Evolutionary conservation across 1,140 invertebrate species (phyloP).

Genomic region (Heliconius himera): DNA sequence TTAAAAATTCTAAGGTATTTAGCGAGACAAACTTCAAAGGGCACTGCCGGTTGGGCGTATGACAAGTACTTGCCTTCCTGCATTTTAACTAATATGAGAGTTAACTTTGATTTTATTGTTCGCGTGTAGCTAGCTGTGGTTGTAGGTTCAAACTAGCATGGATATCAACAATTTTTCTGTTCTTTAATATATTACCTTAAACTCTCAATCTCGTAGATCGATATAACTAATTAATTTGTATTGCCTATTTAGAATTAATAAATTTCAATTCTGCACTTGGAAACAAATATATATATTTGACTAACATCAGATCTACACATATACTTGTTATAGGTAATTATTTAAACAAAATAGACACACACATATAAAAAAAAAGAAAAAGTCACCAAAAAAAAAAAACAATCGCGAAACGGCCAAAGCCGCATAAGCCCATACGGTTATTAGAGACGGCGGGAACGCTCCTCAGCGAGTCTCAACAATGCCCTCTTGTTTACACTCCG

Average conservation of each 20-base stretch:
- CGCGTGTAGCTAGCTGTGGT: neutral
- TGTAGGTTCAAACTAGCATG: neutral
- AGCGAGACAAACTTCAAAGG: slow-evolving; percentile 13
- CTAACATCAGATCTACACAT: no score
- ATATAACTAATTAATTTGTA: no score
- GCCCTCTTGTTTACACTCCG: slow-evolving; percentile 71
- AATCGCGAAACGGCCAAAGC: neutral
- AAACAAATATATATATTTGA: no score
- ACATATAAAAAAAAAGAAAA: neutral
- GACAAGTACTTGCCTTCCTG: slow-evolving; percentile 1
- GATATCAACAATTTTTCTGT: neutral
- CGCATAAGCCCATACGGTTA: slow-evolving; percentile 13
- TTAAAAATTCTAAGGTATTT: slow-evolving; percentile 31
- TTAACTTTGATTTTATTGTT: neutral
- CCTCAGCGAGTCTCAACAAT: slow-evolving; percentile 58
- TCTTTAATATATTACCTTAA: no score
- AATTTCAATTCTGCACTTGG: no score
- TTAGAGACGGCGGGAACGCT: slow-evolving; percentile 30
- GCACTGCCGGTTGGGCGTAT: neutral
- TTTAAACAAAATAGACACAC: no score
- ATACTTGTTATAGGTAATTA: no score
- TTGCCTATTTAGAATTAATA: no score
- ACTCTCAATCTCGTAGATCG: no score
- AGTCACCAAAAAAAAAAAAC: neutral
- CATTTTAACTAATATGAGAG: slow-evolving; percentile 4